Conservation (phyloP, 2,113 vertebrate genomes). For the Xiphophorus maculatus region DNA sequence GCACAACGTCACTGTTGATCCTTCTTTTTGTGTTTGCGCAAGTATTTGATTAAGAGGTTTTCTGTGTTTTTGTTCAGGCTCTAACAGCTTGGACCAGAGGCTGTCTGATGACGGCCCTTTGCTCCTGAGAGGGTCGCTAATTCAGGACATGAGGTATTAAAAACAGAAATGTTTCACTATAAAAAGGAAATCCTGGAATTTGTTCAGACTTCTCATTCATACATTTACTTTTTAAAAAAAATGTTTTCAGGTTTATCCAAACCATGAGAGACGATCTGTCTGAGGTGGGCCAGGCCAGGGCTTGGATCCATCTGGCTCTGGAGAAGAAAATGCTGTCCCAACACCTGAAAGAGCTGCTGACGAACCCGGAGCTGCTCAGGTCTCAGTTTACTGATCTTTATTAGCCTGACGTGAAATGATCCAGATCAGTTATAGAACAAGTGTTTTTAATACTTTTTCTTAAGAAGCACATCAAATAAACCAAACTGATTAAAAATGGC, state of each 20-base stretch:
- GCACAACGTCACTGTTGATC: background rate
- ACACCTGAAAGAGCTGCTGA: constrained; percentile 93
- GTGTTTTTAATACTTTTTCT: background rate
- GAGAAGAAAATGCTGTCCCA: constrained; percentile 98
- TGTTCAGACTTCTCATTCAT: background rate
- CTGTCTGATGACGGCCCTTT: constrained; percentile 84
- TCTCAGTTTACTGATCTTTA: constrained; percentile 67
- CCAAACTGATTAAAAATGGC: too few species aligned
- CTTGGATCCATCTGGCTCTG: constrained; percentile 94
- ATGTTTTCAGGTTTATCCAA: constrained; percentile 91
- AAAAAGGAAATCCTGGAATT: background rate
- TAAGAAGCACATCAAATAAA: too few species aligned
- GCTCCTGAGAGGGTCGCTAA: constrained; percentile 85
- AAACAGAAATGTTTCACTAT: background rate
- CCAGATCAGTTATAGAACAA: background rate
- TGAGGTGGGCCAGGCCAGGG: constrained; percentile 91
- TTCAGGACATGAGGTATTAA: constrained; percentile 94
- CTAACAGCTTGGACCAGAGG: constrained; percentile 82
- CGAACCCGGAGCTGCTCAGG: constrained; percentile 81
- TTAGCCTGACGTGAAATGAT: too few species aligned
- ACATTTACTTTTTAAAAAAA: background rate
- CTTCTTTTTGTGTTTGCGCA: background rate
- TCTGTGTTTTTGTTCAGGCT: constrained; percentile 72
- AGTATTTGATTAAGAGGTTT: background rate
- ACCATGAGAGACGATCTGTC: constrained; percentile 95